Evolutionary conservation across 2,888 invertebrate genomes (phyloP), one percentile per base, ranked within the genome.

Genomic region (Drosophila vallismaia): DNA sequence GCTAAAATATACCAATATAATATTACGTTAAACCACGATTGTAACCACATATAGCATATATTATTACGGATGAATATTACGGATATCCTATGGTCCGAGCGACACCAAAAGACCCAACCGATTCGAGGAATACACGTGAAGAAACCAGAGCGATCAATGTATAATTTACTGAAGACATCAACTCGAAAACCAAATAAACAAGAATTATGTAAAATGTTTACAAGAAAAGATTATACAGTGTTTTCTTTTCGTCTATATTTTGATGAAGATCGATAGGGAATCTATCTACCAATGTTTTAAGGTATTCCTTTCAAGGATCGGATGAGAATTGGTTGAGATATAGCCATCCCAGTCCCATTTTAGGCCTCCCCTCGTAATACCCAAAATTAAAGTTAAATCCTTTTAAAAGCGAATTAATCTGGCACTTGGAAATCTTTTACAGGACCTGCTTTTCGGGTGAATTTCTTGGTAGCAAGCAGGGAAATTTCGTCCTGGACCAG

Each of bases 171-270:
- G 50, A 64, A 44, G 48, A 14, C 51, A 63, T 62, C 45, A 38
- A 42, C 33, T 48, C 38, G 50, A 19, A 51, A 62, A 46, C 52
- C 62, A 83, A 79, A 71, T 54, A 73, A 84, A 86, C 69, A 59
- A 67, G 75, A 78, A 86, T 69, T 77, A 84, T 80, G 87, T 81
- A 67, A 77, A 86, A 84, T 68, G 86, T 86, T 79, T 79, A 86
- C 81, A 86, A 62, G 42, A 44, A 64, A 38, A 9, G 4, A 12
- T 0, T 28, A 1, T 28, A 28, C 1, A 28, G 6, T 2, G 10
- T 0, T 7, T 19, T 36, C 50, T 19, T 19, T 19, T 19, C 19
- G 1, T 19, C 19, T 19, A 19, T 19, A 19, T 19, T 19, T 19
- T 19, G 19, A 19, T 19, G 19, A 1, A 19, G 19, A 19, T 19